Evolutionary conservation across 2,888 invertebrate species (phyloP).

Genomic region (Thera obeliscata): DNA sequence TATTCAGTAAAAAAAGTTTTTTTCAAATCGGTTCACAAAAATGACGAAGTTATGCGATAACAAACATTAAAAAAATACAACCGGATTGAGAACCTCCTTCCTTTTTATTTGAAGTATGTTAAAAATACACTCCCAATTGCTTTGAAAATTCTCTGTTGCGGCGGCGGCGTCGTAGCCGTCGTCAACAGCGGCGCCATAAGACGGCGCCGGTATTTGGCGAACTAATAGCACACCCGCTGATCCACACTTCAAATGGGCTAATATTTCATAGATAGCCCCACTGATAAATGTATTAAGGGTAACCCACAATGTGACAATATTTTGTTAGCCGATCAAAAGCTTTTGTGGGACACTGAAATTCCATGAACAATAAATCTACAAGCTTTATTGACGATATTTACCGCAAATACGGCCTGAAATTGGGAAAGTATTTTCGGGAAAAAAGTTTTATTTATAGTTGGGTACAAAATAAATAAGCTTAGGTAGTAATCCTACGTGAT

Average conservation of each 20-base stretch:
- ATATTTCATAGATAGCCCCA: slow-evolving; percentile 37
- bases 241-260: slow-evolving; percentile 25
- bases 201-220: background rate
- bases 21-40: too few relatives aligned
- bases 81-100: too few relatives aligned
- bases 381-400: slow-evolving; percentile 10
- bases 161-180: too few relatives aligned
- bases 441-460: background rate
- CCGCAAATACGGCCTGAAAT: slow-evolving; percentile 1
- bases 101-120: too few relatives aligned
- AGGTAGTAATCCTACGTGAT: too few relatives aligned
- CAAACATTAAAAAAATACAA: too few relatives aligned
- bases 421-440: background rate
- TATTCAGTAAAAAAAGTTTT: too few relatives aligned
- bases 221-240: slow-evolving; percentile 16
- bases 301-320: slow-evolving; percentile 36
- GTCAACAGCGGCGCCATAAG: background rate
- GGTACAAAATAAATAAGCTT: too few relatives aligned
- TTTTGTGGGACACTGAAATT: slow-evolving; percentile 25
- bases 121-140: too few relatives aligned
- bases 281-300: slow-evolving; percentile 22
- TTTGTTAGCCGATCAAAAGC: slow-evolving; percentile 39
- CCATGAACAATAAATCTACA: slow-evolving; percentile 19
- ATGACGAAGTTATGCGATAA: too few relatives aligned
- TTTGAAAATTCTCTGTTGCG: too few relatives aligned